Base-by-base conservation (phyloP, 2,888 invertebrate genomes). In the Cremastinae sp. region DNA sequence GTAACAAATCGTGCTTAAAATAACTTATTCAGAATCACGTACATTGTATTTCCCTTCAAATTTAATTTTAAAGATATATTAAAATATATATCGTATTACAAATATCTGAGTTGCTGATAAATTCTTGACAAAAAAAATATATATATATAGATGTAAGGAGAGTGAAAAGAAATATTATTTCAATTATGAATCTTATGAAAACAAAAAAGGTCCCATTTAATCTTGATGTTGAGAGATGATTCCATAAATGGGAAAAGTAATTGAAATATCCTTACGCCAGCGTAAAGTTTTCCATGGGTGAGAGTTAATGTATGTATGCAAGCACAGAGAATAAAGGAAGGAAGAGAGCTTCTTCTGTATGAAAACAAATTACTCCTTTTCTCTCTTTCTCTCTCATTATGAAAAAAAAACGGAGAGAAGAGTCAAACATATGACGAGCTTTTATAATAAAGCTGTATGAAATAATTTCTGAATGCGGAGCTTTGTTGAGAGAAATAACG, bases 381-480 rank as follows among this genome's bases (percentile, higher is more conserved):
- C n/a, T n/a, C n/a, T n/a, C n/a, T n/a, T n/a, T n/a, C n/a, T n/a
- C n/a, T n/a, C n/a, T 16, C 10, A 34, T 34, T 28, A 20, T 1
- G 22, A 74, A 38, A 72, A 71, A 79, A 76, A 59, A 9, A 16
- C 14, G 28, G 54, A 34, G 66, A 49, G 59, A 68, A n/a, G n/a
- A n/a, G 38, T 70, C 73, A 77, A 77, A 73, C 75, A 65, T 72
- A 49, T 38, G 45, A 38, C 36, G 22, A 10, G 72, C 66, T 75
- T 77, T 80, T 78, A 78, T 79, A 82, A 84, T 85, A 81, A 82
- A 78, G 65, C 78, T 75, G 68, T 79, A 75, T 77, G n/a, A n/a
- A n/a, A n/a, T n/a, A 79, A 85, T 83, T 82, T 81, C 78, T 87
- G 85, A 87, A 87, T 85, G 86, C 80, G 66, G 69, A 68, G 79